These are phyloP conservation scores for Porites lobata DNA, from an alignment of 92 coral and sea anemone genomes.

Conservation along the genomic window DNA sequence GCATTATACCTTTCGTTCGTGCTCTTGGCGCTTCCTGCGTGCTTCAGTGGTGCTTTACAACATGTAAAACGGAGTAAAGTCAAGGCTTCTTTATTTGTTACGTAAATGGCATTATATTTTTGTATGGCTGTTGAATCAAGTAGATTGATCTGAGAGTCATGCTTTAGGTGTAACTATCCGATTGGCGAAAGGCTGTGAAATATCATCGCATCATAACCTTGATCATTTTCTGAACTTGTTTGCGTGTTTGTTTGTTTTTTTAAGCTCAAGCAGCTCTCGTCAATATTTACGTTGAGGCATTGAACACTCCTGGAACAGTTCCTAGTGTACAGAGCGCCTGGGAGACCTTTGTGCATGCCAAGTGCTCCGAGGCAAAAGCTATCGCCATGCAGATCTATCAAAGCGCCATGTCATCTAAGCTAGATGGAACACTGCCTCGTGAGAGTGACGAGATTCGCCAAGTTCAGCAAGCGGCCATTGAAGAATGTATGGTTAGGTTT, in stretches of 20 bases:
- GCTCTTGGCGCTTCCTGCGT: no score
- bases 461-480: slow-evolving; percentile 58
- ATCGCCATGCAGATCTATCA: slow-evolving; percentile 60
- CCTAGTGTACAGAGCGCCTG: slow-evolving; percentile 77
- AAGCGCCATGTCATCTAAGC: slow-evolving; percentile 38
- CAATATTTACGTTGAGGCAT: slow-evolving; percentile 73
- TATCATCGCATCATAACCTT: background rate
- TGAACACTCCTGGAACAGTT: slow-evolving; percentile 81
- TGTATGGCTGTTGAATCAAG: no score
- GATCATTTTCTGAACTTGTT: background rate
- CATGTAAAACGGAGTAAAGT: no score
- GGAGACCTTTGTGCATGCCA: slow-evolving; percentile 72
- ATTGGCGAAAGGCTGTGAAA: no score
- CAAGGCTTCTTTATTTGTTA: no score
- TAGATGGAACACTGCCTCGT: slow-evolving; percentile 50
- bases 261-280: slow-evolving; percentile 74
- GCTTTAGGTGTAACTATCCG: no score
- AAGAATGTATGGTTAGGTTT: slow-evolving; percentile 34
- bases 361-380: slow-evolving; percentile 60
- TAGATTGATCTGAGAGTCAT: background rate
- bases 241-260: no score
- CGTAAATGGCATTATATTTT: no score
- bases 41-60: no score
- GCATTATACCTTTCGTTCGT: no score
- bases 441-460: slow-evolving; percentile 60